These are phyloP conservation scores for Endomychus coccineus DNA, from an alignment of 2,888 invertebrate genomes.

Conservation along the genomic window DNA sequence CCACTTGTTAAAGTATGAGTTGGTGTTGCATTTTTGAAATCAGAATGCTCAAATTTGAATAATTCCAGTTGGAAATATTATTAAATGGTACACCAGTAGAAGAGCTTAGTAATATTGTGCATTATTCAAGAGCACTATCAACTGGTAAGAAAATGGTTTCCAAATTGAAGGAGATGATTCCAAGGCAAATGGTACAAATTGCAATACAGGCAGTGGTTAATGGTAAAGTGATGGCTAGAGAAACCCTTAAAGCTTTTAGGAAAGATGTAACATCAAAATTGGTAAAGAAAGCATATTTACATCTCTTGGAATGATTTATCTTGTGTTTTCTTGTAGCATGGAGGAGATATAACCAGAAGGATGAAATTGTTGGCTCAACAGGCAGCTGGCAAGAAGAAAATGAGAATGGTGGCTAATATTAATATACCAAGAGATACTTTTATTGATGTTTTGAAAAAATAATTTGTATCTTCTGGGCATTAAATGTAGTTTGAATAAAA, in stretches of 20 bases:
- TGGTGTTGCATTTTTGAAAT: background rate
- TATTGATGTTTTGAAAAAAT: slow-evolving; percentile 81
- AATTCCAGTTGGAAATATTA: slow-evolving; percentile 60
- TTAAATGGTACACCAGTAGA: slow-evolving; percentile 77
- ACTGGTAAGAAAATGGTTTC: slow-evolving; percentile 62
- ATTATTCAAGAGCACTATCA: slow-evolving; percentile 57
- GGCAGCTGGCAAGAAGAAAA: slow-evolving; percentile 87
- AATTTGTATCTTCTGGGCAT: too few species aligned
- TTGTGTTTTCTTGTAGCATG: slow-evolving; percentile 64
- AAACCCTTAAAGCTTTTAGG: slow-evolving; percentile 76
- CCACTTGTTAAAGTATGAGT: slow-evolving; percentile 59
- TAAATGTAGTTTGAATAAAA: too few species aligned
- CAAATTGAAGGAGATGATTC: slow-evolving; percentile 77
- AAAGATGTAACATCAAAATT: slow-evolving; percentile 93
- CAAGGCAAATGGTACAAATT: slow-evolving; percentile 81
- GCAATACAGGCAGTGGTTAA: slow-evolving; percentile 79
- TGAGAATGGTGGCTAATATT: slow-evolving; percentile 87
- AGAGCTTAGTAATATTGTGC: slow-evolving; percentile 78
- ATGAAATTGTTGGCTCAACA: slow-evolving; percentile 86
- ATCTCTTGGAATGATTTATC: too few species aligned
- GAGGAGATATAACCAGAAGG: slow-evolving; percentile 83
- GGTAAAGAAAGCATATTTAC: too few species aligned
- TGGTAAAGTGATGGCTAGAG: slow-evolving; percentile 73
- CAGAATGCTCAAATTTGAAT: background rate
- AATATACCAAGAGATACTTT: slow-evolving; percentile 89